Evolutionary conservation across 2,113 vertebrate species (phyloP).

Genomic region (Podocnemis expansa): DNA sequence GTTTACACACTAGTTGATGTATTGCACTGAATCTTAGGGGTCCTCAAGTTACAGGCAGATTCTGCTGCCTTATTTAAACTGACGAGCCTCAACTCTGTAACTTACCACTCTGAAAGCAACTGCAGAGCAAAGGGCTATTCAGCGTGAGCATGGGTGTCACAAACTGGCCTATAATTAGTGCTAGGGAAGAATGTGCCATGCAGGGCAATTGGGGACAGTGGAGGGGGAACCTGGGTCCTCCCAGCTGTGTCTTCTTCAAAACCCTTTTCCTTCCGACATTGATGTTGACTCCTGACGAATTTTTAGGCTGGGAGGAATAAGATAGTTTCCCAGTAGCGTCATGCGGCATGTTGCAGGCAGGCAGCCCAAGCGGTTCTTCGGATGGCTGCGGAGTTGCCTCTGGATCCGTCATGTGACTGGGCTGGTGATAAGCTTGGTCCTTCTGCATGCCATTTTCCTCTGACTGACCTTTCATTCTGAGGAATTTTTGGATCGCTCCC

Average conservation of each 20-base stretch:
- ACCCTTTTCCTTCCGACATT: conserved; percentile 70
- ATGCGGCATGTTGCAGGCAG: conserved; percentile 31
- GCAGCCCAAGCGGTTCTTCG: conserved; percentile 26
- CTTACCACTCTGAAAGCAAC: background rate
- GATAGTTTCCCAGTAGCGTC: conserved; percentile 72
- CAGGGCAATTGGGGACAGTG: conserved; percentile 58
- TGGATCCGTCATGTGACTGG: conserved; percentile 63
- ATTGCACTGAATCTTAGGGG: background rate
- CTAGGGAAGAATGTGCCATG: background rate
- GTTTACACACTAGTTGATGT: background rate
- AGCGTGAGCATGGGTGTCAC: background rate
- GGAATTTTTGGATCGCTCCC: conserved; percentile 60
- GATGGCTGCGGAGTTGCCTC: conserved; percentile 46
- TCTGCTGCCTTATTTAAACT: background rate
- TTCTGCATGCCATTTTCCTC: conserved; percentile 72
- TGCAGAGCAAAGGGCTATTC: background rate
- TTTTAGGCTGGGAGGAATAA: conserved; percentile 68
- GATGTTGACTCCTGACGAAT: conserved; percentile 70
- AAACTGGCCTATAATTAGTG: conserved; percentile 58
- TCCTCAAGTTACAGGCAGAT: background rate
- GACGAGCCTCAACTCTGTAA: background rate
- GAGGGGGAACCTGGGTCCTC: background rate
- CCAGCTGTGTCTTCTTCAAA: conserved; percentile 56
- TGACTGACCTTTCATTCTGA: conserved; percentile 72
- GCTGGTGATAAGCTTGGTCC: conserved; percentile 49